Evolutionary conservation across 2,888 invertebrate genomes (phyloP).

Genomic region (Volucella inflata): DNA sequence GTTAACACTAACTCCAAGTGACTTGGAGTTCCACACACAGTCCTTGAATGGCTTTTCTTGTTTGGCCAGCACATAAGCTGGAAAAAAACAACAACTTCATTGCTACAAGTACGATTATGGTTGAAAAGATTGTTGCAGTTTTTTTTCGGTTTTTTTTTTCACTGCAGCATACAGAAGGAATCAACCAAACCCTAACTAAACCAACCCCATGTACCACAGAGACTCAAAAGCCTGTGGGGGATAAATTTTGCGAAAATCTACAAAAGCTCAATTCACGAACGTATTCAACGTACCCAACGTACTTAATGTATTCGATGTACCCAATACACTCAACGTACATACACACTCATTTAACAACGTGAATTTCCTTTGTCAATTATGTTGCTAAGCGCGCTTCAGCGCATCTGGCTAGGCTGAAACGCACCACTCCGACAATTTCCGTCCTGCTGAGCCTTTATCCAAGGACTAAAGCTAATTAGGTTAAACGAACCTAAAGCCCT

Average conservation of each 20-base stretch:
- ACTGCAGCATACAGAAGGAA: background rate
- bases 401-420: slow-evolving; percentile 21
- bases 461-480: slow-evolving; percentile 74
- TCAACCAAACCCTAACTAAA: slow-evolving; percentile 11
- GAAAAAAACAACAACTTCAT: slow-evolving; percentile 17
- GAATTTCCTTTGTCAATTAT: slow-evolving; percentile 69
- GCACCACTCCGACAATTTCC: slow-evolving; percentile 20
- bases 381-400: slow-evolving; percentile 58
- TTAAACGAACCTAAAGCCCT: slow-evolving; percentile 68
- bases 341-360: slow-evolving; percentile 23
- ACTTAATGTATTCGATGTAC: too few species aligned
- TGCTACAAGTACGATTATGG: background rate
- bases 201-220: background rate
- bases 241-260: slow-evolving; percentile 52
- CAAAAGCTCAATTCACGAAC: slow-evolving; percentile 63
- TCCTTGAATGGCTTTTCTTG: slow-evolving; percentile 6
- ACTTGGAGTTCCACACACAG: too few species aligned
- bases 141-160: background rate
- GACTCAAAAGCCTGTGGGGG: background rate
- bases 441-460: slow-evolving; percentile 54
- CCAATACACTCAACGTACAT: too few species aligned
- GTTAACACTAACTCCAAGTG: slow-evolving; percentile 14
- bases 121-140: background rate
- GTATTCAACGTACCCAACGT: background rate
- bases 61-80: background rate